Evolutionary conservation across 2,113 vertebrate genomes (phyloP).

Genomic region (Centropristis striata): DNA sequence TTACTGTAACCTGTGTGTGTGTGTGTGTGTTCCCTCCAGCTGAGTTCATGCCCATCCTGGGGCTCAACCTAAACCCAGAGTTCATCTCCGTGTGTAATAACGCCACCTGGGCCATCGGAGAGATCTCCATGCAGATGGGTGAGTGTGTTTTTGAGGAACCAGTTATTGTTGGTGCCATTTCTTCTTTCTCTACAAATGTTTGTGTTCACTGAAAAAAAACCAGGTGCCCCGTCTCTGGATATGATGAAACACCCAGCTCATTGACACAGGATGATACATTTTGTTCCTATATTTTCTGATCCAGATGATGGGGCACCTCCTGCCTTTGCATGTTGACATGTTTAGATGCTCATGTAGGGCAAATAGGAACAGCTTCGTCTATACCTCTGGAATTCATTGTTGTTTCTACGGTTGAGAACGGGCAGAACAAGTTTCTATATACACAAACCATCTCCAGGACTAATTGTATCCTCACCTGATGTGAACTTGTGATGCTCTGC

Average conservation of each 20-base stretch:
- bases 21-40: conserved; percentile 77
- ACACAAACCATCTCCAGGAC: too few relatives aligned
- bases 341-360: too few relatives aligned
- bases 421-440: too few relatives aligned
- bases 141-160: conserved; percentile 78
- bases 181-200: not conserved
- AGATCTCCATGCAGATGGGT: conserved; percentile 97
- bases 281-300: conserved; percentile 79
- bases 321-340: too few relatives aligned
- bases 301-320: conserved; percentile 40
- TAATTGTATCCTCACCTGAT: too few relatives aligned
- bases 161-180: not conserved
- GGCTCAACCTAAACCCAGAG: conserved; percentile 96
- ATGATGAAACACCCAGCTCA: conserved; percentile 82
- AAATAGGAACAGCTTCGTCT: too few relatives aligned
- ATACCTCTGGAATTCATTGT: too few relatives aligned
- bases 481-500: too few relatives aligned
- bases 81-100: conserved; percentile 97
- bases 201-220: not conserved
- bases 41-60: conserved; percentile 97
- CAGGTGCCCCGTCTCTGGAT: conserved; percentile 57
- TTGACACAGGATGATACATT: conserved; percentile 76
- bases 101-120: conserved; percentile 94
- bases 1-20: conserved; percentile 20
- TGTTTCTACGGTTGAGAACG: too few relatives aligned